Base-by-base conservation (phyloP, 2,797 vertebrate species). In the Melanotaenia trifasciata region DNA sequence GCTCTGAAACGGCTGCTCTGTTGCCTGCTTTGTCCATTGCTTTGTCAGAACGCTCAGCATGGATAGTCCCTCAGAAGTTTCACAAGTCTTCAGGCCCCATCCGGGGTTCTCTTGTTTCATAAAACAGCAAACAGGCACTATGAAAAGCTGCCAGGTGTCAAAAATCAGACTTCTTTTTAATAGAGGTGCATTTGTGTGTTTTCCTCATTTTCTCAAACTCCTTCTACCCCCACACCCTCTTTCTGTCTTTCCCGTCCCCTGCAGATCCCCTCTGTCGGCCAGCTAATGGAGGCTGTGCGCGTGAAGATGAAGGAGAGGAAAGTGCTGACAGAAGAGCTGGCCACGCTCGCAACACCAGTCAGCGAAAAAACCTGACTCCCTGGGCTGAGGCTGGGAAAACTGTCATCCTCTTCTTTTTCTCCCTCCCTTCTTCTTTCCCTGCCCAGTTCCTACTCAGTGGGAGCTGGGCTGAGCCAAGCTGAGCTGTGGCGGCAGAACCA, bases 221-320 rank as follows among this genome's bases (percentile, higher is more conserved):
- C 70, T 69, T 72, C 67, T 78, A 59, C 75, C 62, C 72, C 74
- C 83, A 77, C 78, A 77, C 81, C 64, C 76, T 63, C 69, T 70
- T 64, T 83, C 81, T 56, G 47, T 81, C 84, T 70, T 64, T 67
- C 70, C 71, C 81, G 75, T 76, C 81, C 87, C 85, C 86, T 95
- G 81, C 94, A 98, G 97, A 93, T 96, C 94, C 95, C 96, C 88
- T 97, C 96, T 94, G 96, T 95, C 40, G 93, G 94, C 64, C 92
- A 93, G 90, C 94, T 98, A 95, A 94, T 96, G 94, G 95, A 97
- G 93, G 94, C 95, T 75, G 47, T 98, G 86, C 87, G 94, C 85
- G 93, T 95, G 93, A 98, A 98, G 96, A 95, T 98, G 95, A 96
- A 96, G 93, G 96, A 98, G 92, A 95, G 94, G 92, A 96, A 95